phyloP scores from a whole-genome alignment of 1,140 invertebrate species.

The Zaprionus camerounensis region DNA sequence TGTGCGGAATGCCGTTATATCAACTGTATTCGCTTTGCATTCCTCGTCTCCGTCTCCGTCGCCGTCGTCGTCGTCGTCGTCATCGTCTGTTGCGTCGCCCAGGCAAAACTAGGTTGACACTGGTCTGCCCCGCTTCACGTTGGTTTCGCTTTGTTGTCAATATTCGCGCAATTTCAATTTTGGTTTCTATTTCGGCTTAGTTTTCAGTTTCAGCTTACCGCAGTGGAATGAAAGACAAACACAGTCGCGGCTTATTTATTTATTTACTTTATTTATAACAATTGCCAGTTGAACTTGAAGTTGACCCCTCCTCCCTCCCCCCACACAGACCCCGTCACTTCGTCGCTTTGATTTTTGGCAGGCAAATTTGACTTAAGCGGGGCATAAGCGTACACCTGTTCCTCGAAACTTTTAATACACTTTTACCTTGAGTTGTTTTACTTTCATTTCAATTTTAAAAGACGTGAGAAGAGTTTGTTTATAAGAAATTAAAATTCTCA shows the following conservation, averaged over 20 bases:
- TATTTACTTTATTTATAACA: constrained; percentile 23
- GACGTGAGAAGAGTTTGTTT: no score
- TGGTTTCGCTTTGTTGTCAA: constrained; percentile 50
- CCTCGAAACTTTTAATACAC: background rate
- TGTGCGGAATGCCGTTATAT: constrained; percentile 37
- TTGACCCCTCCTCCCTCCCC: background rate
- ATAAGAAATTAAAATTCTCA: no score
- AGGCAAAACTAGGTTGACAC: constrained; percentile 73
- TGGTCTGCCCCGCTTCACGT: constrained; percentile 34
- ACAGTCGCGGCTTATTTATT: constrained; percentile 18
- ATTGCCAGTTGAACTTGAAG: constrained; percentile 14
- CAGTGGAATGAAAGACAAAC: constrained; percentile 52
- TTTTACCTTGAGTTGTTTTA: background rate
- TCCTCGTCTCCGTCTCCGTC: background rate
- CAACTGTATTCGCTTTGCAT: constrained; percentile 48
- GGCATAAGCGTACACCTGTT: background rate
- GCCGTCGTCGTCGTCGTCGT: constrained; percentile 39
- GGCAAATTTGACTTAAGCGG: background rate
- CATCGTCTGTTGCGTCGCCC: constrained; percentile 69
- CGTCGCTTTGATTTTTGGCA: background rate
- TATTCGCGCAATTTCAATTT: constrained; percentile 60
- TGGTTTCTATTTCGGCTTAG: constrained; percentile 52
- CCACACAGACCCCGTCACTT: background rate
- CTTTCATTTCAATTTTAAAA: background rate
- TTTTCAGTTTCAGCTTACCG: constrained; percentile 63